phyloP scores from a whole-genome alignment of 92 coral and sea anemone species.

The Plumapathes pennacea region DNA sequence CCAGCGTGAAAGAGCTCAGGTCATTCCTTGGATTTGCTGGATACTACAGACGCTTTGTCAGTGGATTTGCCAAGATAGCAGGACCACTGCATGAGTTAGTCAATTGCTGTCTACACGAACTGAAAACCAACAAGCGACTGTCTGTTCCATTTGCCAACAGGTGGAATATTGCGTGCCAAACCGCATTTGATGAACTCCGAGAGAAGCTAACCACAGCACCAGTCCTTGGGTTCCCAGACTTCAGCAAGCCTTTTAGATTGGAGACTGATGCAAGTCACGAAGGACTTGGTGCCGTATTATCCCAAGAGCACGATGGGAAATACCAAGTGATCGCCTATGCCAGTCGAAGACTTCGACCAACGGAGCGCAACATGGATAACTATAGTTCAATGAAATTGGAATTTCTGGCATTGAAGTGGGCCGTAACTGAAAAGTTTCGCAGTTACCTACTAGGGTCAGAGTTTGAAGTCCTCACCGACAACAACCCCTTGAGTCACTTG shows the following conservation, averaged over 20 bases:
- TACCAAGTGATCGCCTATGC: slow-evolving; percentile 55
- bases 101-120: slow-evolving; percentile 35
- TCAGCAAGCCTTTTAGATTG: slow-evolving; percentile 1
- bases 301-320: slow-evolving; percentile 32
- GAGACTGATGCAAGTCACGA: slow-evolving; percentile 23
- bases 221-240: slow-evolving; percentile 18
- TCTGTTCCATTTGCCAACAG: not conserved
- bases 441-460: slow-evolving; percentile 50
- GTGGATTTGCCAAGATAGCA: slow-evolving; percentile 48
- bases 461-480: slow-evolving; percentile 44
- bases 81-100: slow-evolving; percentile 59
- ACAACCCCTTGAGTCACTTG: slow-evolving; percentile 53
- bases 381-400: slow-evolving; percentile 52
- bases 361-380: slow-evolving; percentile 44
- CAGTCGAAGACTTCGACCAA: slow-evolving; percentile 46
- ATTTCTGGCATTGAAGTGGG: slow-evolving; percentile 47
- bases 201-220: slow-evolving; percentile 14
- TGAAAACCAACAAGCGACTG: slow-evolving; percentile 18
- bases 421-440: slow-evolving; percentile 34
- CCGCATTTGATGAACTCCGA: not conserved
- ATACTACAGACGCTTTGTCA: slow-evolving; percentile 54
- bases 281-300: slow-evolving; percentile 37
- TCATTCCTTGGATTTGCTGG: slow-evolving; percentile 60
- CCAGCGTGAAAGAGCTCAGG: slow-evolving; percentile 40
- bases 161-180: not conserved